A percentile compares a stretch with the other conserved stretches of the same genome.
Conservation (phyloP, 2,888 invertebrate genomes). For the Apotomis turbidana region DNA sequence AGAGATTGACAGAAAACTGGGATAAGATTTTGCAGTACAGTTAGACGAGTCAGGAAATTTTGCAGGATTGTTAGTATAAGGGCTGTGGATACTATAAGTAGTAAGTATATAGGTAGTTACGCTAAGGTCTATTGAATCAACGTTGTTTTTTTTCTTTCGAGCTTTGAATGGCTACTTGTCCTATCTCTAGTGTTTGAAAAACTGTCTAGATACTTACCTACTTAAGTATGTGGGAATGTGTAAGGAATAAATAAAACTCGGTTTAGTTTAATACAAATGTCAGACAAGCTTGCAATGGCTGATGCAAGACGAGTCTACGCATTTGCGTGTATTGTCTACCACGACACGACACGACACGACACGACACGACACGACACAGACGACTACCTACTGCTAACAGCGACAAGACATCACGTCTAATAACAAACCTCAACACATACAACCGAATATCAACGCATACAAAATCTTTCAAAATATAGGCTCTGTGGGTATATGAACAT, state of each 20-base stretch:
- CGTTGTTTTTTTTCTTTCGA: too few relatives aligned
- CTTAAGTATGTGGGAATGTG: too few relatives aligned
- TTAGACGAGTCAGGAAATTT: too few relatives aligned
- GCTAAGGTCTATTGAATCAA: too few relatives aligned
- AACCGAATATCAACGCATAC: constrained; percentile 42
- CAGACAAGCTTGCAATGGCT: constrained; percentile 76
- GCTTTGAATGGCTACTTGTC: too few relatives aligned
- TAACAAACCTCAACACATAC: constrained; percentile 16
- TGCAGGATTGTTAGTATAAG: too few relatives aligned
- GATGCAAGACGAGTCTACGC: constrained; percentile 68
- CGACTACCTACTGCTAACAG: constrained; percentile 48
- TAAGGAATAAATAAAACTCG: constrained; percentile 53
- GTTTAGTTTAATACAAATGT: constrained; percentile 63
- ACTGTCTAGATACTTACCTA: too few relatives aligned
- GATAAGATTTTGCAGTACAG: too few relatives aligned
- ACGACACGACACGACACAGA: constrained; percentile 42
- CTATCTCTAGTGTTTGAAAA: too few relatives aligned
- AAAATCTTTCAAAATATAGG: constrained; percentile 47
- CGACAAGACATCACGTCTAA: constrained; percentile 42
- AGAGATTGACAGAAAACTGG: too few relatives aligned
- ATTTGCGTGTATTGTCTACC: constrained; percentile 63
- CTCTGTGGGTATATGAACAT: constrained; percentile 79
- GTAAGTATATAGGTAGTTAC: too few relatives aligned
- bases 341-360: constrained; percentile 44
- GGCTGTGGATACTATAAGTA: too few relatives aligned